Conservation (phyloP, 2,113 vertebrate genomes). For the Phasianus colchicus region DNA sequence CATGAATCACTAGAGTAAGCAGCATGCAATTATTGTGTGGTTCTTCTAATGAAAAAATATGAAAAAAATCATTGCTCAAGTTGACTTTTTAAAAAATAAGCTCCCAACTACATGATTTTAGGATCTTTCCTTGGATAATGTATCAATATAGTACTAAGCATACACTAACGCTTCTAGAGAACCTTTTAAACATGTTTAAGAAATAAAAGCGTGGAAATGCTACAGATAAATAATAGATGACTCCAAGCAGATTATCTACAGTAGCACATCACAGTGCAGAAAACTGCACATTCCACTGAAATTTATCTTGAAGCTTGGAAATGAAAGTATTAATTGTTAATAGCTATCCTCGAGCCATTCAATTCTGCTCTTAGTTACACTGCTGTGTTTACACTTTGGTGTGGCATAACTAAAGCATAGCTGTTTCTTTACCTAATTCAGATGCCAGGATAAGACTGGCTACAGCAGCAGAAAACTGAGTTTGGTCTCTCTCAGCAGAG, state of each 20-base stretch:
- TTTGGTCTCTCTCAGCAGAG: not conserved
- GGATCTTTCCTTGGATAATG: not conserved
- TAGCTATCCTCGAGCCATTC: not conserved
- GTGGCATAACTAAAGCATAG: not conserved
- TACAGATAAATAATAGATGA: not conserved
- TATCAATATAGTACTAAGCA: not conserved
- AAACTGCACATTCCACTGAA: not conserved
- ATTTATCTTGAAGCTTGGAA: not conserved
- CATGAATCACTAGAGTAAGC: not conserved
- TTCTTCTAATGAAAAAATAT: not conserved
- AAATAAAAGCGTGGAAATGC: not conserved
- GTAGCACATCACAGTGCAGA: not conserved
- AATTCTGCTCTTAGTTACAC: not conserved
- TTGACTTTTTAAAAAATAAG: not conserved
- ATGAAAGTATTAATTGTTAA: not conserved
- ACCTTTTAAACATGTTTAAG: not conserved
- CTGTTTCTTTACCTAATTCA: not conserved
- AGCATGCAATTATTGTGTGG: not conserved
- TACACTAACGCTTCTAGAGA: not conserved
- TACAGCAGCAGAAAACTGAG: not conserved
- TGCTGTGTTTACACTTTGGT: not conserved
- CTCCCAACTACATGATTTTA: not conserved
- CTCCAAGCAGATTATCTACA: not conserved
- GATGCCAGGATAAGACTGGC: not conserved
- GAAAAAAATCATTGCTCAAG: not conserved